Base-by-base conservation (phyloP, 2,888 invertebrate species). In the Ennomos erosarius region DNA sequence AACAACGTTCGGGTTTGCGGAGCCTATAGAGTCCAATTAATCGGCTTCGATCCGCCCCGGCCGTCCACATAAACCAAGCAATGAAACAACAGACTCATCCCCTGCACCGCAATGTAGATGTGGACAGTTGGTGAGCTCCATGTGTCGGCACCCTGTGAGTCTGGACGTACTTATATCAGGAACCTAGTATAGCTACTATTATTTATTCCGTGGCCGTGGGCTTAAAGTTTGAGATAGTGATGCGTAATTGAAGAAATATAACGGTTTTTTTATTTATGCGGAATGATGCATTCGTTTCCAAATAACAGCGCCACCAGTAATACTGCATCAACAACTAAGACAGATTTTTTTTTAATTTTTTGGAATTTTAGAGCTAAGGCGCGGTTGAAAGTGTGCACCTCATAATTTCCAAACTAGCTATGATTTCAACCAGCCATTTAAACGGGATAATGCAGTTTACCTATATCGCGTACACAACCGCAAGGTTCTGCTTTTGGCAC, bases 401-500 rank as follows among this genome's bases (percentile, higher is more conserved):
- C 44, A 11, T 34, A 51, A 57, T 43, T 62, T 68, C 70, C 71
- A 72, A 78, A 76, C 71, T 69, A 69, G 72, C 76, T 78, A 79
- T 82, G 74, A 84, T 82, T 84, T 81, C 72, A 76, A 76, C 69
- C 69, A 46, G 75, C 69, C 67, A 76, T 82, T 84, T 82, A 70
- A 71, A 69, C 65, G 73, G 67, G 68, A 74, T 76, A 75, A 83
- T 79, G 79, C 75, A 73, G 76, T 74, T 60, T 74, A 74, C 75
- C 78, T 73, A 76, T 81, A 79, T 75, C 70, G 77, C 69, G 67
- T 73, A 74, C 73, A 68, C 69, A 75, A 87, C 88, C 87, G 74
- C 86, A 87, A 70, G 69, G 67, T 77, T 71, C 86, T 88, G 88
- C 78, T 85, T 86, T 83, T 84, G 87, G 85, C 87, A 82, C 84